phyloP scores from a whole-genome alignment of 1,140 invertebrate genomes.

The Drosophila orena region DNA sequence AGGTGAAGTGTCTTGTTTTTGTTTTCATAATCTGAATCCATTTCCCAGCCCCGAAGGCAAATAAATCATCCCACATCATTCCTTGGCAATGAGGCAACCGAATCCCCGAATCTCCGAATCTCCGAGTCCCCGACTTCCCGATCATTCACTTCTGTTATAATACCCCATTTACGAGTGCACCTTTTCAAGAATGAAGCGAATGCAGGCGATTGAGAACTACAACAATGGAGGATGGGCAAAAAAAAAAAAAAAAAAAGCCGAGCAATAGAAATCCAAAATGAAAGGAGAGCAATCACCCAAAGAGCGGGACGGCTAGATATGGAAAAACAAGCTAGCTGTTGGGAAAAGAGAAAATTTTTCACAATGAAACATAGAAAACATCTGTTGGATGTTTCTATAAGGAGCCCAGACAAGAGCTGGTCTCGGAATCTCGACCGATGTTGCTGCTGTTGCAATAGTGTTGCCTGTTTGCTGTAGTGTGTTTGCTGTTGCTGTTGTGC shows the following conservation, averaged over 20 bases:
- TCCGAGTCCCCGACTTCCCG: background rate
- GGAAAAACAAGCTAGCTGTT: slow-evolving; percentile 6
- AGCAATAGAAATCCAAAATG: slow-evolving; percentile 47
- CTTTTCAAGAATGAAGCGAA: slow-evolving; percentile 59
- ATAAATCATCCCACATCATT: slow-evolving; percentile 37
- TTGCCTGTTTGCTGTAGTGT: slow-evolving; percentile 1
- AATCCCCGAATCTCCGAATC: background rate
- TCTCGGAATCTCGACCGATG: slow-evolving; percentile 17
- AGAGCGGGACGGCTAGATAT: slow-evolving; percentile 21
- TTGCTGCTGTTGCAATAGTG: slow-evolving; percentile 13
- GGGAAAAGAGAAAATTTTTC: slow-evolving; percentile 55
- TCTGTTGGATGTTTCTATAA: slow-evolving; percentile 67
- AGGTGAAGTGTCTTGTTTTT: slow-evolving; percentile 12
- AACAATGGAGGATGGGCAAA: slow-evolving; percentile 33
- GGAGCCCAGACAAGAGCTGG: background rate
- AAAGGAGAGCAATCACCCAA: slow-evolving; percentile 50
- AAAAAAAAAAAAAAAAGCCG: slow-evolving; percentile 24
- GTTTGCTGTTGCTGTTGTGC: slow-evolving; percentile 26
- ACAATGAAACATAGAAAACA: slow-evolving; percentile 68
- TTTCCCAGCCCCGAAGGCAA: background rate
- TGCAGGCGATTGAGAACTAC: slow-evolving; percentile 42
- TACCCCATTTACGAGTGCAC: slow-evolving; percentile 16
- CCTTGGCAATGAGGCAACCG: slow-evolving; percentile 32
- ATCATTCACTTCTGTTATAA: slow-evolving; percentile 36
- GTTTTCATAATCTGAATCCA: slow-evolving; percentile 13